phyloP scores from a whole-genome alignment of 2,888 invertebrate species.

The Chrysodeixis includens region DNA sequence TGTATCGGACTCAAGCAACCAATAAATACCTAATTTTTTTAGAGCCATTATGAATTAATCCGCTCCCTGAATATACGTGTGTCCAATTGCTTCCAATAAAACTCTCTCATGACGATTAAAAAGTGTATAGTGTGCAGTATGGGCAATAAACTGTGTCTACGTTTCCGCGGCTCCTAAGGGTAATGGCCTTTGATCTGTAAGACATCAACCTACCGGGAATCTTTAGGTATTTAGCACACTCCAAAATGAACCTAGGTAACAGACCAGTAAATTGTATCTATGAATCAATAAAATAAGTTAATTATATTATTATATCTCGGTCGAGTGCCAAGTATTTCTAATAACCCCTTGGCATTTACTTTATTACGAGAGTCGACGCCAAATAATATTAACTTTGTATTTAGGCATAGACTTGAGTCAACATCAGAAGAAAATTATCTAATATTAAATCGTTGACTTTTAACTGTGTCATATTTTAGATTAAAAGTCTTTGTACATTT shows the following conservation, averaged over 20 bases:
- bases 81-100: too few relatives aligned
- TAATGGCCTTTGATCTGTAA: neutral
- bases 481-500: too few relatives aligned
- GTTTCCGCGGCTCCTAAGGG: too few relatives aligned
- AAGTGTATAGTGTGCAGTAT: too few relatives aligned
- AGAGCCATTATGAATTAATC: too few relatives aligned
- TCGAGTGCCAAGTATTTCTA: constrained; percentile 28
- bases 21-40: too few relatives aligned
- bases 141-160: too few relatives aligned
- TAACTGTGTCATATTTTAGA: too few relatives aligned
- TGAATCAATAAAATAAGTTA: constrained; percentile 27
- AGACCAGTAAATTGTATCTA: constrained; percentile 7
- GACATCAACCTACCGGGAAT: too few relatives aligned
- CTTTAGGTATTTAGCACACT: constrained; percentile 13
- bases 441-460: neutral
- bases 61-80: too few relatives aligned
- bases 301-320: constrained; percentile 20
- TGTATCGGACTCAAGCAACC: too few relatives aligned
- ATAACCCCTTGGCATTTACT: constrained; percentile 19
- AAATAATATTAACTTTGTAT: constrained; percentile 4
- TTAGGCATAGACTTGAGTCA: neutral
- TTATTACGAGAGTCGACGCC: constrained; percentile 11
- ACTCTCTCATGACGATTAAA: too few relatives aligned
- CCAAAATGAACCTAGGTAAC: constrained; percentile 18
- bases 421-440: neutral